phyloP scores from a whole-genome alignment of 2,888 invertebrate species.

The Acrobasis repandana region DNA sequence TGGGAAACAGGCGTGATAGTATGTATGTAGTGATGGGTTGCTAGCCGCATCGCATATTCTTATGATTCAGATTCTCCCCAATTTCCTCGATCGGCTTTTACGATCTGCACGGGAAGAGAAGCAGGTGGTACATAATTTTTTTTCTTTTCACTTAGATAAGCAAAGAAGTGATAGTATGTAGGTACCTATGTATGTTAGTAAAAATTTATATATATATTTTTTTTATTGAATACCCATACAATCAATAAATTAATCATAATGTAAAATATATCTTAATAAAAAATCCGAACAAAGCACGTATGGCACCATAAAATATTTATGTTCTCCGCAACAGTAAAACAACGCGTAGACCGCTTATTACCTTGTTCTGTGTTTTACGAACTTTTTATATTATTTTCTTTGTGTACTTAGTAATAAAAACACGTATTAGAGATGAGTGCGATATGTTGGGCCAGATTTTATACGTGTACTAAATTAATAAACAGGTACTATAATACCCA shows the following conservation, averaged over 20 bases:
- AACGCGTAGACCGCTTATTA: conserved; percentile 20
- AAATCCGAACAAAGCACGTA: conserved; percentile 6
- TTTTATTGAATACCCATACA: background rate
- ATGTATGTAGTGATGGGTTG: no score
- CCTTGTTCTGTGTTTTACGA: conserved; percentile 21
- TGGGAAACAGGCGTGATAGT: no score
- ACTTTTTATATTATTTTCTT: conserved; percentile 21
- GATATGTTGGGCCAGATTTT: background rate
- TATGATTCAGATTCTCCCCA: no score
- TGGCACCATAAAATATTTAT: conserved; percentile 21
- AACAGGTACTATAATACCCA: background rate
- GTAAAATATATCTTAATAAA: background rate
- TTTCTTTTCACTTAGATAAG: no score
- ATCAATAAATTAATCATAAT: background rate
- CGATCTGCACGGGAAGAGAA: no score
- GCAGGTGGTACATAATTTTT: no score
- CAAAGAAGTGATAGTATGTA: no score
- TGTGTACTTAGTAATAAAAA: conserved; percentile 17
- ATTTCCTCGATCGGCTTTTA: no score
- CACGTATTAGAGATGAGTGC: background rate
- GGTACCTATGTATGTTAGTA: no score
- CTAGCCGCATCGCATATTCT: no score
- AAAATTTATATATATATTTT: no score
- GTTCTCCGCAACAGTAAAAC: conserved; percentile 14
- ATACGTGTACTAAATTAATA: conserved; percentile 3